These are phyloP conservation scores for Microtus pennsylvanicus DNA, from an alignment of 2,113 vertebrate genomes.

Conservation along the genomic window DNA sequence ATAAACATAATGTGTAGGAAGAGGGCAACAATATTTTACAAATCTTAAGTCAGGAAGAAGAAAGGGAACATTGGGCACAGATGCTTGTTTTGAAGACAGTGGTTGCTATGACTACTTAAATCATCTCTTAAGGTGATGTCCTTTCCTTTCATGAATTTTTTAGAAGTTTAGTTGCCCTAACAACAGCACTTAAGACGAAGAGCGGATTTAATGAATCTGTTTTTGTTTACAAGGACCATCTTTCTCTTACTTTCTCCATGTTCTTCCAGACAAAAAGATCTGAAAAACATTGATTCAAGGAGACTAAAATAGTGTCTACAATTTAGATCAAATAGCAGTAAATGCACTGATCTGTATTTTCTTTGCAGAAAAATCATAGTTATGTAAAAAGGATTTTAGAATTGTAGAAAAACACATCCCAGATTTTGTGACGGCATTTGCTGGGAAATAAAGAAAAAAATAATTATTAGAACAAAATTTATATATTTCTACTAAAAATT, in stretches of 20 bases:
- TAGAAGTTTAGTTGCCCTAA: slow-evolving; percentile 81
- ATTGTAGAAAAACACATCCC: neutral
- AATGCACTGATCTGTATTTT: neutral
- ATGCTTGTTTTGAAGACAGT: slow-evolving; percentile 71
- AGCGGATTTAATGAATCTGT: slow-evolving; percentile 63
- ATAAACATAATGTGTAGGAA: slow-evolving; percentile 58
- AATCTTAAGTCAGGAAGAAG: slow-evolving; percentile 59
- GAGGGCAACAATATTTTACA: slow-evolving; percentile 39
- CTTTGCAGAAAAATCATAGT: neutral
- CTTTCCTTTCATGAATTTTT: slow-evolving; percentile 81
- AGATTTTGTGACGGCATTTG: slow-evolving; percentile 17
- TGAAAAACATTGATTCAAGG: slow-evolving; percentile 35
- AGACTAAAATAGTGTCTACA: slow-evolving; percentile 1
- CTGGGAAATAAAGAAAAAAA: neutral
- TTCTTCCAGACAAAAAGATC: slow-evolving; percentile 23
- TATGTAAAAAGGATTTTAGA: neutral
- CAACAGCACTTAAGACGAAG: slow-evolving; percentile 68
- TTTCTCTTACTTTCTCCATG: neutral
- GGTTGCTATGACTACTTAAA: slow-evolving; percentile 83
- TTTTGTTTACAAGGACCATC: slow-evolving; percentile 70
- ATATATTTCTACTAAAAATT: neutral
- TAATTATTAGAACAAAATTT: neutral
- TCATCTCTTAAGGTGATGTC: slow-evolving; percentile 77
- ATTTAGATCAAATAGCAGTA: slow-evolving; percentile 7
- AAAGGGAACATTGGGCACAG: neutral